Percentiles rank a stretch among this genome's conserved stretches.
Conservation (phyloP, 1,140 invertebrate species). For the Mesaphorura yosii region DNA sequence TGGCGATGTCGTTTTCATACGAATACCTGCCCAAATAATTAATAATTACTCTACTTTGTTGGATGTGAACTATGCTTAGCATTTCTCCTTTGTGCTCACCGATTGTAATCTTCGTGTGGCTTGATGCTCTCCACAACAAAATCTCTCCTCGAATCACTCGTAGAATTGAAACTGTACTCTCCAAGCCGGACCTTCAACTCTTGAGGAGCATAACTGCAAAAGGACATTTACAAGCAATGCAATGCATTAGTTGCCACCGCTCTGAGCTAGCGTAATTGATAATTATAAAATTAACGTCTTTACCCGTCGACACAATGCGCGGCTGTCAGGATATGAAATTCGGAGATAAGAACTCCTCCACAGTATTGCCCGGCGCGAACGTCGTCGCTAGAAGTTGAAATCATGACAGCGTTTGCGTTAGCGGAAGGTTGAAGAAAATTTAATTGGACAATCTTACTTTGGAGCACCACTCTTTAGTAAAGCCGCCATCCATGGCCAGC, state of each 20-base stretch:
- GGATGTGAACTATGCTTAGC: neutral
- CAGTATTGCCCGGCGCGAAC: slow-evolving; percentile 44
- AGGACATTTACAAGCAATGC: neutral
- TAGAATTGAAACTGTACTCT: slow-evolving; percentile 58
- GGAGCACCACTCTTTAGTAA: slow-evolving; percentile 6
- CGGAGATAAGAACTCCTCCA: slow-evolving; percentile 64
- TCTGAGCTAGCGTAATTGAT: too few species aligned
- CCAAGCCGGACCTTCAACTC: slow-evolving; percentile 61
- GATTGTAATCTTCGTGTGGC: slow-evolving; percentile 51
- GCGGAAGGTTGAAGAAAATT: slow-evolving; percentile 7
- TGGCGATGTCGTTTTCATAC: slow-evolving; percentile 67
- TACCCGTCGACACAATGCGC: slow-evolving; percentile 27
- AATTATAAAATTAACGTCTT: neutral
- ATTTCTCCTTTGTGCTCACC: slow-evolving; percentile 10
- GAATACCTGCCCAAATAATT: slow-evolving; percentile 36
- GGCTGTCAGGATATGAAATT: slow-evolving; percentile 64
- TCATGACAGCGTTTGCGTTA: too few species aligned
- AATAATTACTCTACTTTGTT: neutral
- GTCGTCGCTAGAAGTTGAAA: slow-evolving; percentile 10
- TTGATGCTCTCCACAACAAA: slow-evolving; percentile 51
- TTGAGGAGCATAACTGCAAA: slow-evolving; percentile 43
- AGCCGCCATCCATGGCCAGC: slow-evolving; percentile 65
- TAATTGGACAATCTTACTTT: slow-evolving; percentile 1
- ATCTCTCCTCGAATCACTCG: slow-evolving; percentile 52
- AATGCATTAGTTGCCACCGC: neutral